phyloP scores from a whole-genome alignment of 2,888 invertebrate species.

The Dynastes tityus region DNA sequence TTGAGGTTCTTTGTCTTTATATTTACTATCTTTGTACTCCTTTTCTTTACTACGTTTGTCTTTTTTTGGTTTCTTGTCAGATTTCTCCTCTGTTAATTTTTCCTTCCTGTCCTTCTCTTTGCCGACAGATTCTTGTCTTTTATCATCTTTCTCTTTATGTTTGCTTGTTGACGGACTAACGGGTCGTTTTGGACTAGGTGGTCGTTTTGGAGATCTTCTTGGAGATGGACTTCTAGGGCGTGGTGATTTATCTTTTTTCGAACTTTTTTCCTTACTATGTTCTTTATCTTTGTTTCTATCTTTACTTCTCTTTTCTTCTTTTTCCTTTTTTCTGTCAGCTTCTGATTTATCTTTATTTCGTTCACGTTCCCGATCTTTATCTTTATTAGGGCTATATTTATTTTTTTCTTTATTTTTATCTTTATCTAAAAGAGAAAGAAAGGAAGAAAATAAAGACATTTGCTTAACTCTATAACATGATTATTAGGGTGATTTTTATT shows the following conservation, averaged over 20 bases:
- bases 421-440: conserved; percentile 50
- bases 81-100: conserved; percentile 57
- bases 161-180: conserved; percentile 32
- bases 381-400: conserved; percentile 75
- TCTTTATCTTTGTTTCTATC: conserved; percentile 73
- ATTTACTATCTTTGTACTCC: conserved; percentile 72
- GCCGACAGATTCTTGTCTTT: conserved; percentile 63
- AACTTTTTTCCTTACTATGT: conserved; percentile 72
- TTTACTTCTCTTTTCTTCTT: conserved; percentile 69
- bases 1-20: conserved; percentile 63
- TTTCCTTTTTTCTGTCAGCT: conserved; percentile 70
- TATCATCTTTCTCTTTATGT: conserved; percentile 62
- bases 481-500: no score
- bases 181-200: conserved; percentile 55
- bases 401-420: conserved; percentile 67
- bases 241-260: conserved; percentile 71
- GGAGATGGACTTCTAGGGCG: conserved; percentile 65
- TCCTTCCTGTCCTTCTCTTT: conserved; percentile 61
- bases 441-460: neutral
- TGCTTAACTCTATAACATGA: neutral
- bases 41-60: conserved; percentile 79
- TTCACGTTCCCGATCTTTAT: conserved; percentile 67
- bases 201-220: conserved; percentile 60
- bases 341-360: conserved; percentile 71
- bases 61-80: conserved; percentile 68